Base-by-base conservation (phyloP, 1,140 invertebrate genomes). In the Galleria mellonella region DNA sequence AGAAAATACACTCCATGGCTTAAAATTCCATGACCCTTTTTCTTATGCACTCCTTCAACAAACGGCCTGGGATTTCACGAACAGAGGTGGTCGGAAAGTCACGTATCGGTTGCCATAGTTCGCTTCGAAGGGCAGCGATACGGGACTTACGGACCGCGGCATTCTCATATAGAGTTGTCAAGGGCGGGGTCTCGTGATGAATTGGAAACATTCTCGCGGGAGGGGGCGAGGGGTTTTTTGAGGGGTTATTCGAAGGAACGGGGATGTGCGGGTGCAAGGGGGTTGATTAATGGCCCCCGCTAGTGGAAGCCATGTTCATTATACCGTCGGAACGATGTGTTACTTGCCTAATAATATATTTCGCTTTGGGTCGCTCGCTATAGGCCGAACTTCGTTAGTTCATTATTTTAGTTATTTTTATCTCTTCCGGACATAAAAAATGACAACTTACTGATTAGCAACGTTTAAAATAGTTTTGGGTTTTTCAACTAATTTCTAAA, bases 151-250 rank as follows among this genome's bases (percentile, higher is more conserved):
- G 59, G 62, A 50, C 57, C 67, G 62, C 58, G 55, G 50, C 58
- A 41, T 69, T 72, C 65, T 72, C 78, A 67, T 87, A 87, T 87
- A 86, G 83, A 87, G 83, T 85, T 86, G 83, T 87, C 82, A 86
- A 82, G 85, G 85, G 85, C 83, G 85, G 85, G 68, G 83, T 77
- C 54, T 81, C 59, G 77, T 87, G 85, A 86, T 84, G 85, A 79
- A 87, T 86, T 82, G 81, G 70, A 71, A 73, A 76, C 76, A 72
- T 76, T 71, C 61, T 65, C 49, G 64, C 51, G 56, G 72, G 66
- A 62, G 32, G 56, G 47, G 54, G 63, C 62, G 53, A 42, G 56
- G 49, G 48, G 33, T 42, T 30, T 42, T 42, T 37, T 61, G 66
- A 62, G 65, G 64, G 47, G 38, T 62, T 76, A 72, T 81, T 74